Evolutionary conservation across 2,113 vertebrate species (phyloP).

Genomic region (Caranx ignobilis): DNA sequence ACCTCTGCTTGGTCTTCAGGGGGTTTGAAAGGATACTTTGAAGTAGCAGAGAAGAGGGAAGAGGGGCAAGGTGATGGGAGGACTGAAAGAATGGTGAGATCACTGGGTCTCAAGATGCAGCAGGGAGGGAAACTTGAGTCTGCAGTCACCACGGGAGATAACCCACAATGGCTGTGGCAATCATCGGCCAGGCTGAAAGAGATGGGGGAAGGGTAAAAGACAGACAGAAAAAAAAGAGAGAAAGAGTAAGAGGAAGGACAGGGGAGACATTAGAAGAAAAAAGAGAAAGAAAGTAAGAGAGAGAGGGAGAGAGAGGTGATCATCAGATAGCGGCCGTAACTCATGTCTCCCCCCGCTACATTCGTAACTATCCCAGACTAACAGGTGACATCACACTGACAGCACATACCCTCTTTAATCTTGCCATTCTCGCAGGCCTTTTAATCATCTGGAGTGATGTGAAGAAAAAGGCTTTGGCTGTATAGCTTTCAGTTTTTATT

Average conservation of each 20-base stretch:
- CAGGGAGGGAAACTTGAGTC: slow-evolving; percentile 58
- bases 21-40: slow-evolving; percentile 27
- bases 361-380: slow-evolving; percentile 27
- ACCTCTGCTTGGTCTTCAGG: slow-evolving; percentile 42
- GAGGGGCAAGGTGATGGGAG: slow-evolving; percentile 1
- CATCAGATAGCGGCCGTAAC: slow-evolving; percentile 31
- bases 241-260: neutral
- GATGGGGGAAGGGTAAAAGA: slow-evolving; percentile 32
- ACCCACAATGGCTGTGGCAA: slow-evolving; percentile 62
- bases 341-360: slow-evolving; percentile 15
- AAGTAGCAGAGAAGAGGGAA: slow-evolving; percentile 34
- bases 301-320: slow-evolving; percentile 15
- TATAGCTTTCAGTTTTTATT: slow-evolving; percentile 38
- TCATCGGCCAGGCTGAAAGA: slow-evolving; percentile 72
- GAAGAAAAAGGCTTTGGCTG: slow-evolving; percentile 30
- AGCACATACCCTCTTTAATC: slow-evolving; percentile 39
- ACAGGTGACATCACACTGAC: slow-evolving; percentile 46
- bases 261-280: slow-evolving; percentile 25
- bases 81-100: slow-evolving; percentile 35
- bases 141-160: slow-evolving; percentile 77
- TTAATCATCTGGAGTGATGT: slow-evolving; percentile 49
- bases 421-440: slow-evolving; percentile 24
- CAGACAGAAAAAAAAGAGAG: slow-evolving; percentile 29
- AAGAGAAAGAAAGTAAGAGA: slow-evolving; percentile 33
- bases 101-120: slow-evolving; percentile 52